A percentile compares a stretch with the other conserved stretches of the same genome.
Conservation (phyloP, 2,888 invertebrate genomes). For the Heliconius hortense region DNA sequence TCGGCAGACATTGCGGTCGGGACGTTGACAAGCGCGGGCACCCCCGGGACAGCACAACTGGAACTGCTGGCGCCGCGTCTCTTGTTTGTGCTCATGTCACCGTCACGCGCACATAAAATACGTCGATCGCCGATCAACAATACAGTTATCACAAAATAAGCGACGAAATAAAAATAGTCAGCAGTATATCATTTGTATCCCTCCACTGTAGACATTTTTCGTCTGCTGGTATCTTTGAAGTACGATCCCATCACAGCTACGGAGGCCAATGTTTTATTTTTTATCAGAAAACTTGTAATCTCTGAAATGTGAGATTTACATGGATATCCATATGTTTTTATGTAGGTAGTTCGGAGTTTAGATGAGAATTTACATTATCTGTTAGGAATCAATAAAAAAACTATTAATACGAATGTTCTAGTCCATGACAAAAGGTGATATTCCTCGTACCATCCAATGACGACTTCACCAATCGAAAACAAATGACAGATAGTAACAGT, state of each 20-base stretch:
- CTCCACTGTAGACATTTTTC: conserved; percentile 70
- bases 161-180: conserved; percentile 40
- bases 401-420: conserved; percentile 54
- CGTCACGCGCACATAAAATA: conserved; percentile 73
- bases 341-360: conserved; percentile 21
- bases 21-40: conserved; percentile 80
- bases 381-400: conserved; percentile 35
- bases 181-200: conserved; percentile 70
- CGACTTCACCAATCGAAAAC: conserved; percentile 55
- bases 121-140: conserved; percentile 65
- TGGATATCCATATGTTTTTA: conserved; percentile 20
- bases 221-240: conserved; percentile 62
- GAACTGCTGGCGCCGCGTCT: conserved; percentile 80
- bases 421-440: conserved; percentile 60
- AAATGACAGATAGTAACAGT: conserved; percentile 47
- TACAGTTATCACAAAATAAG: conserved; percentile 48
- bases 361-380: conserved; percentile 33
- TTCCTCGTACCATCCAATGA: conserved; percentile 61
- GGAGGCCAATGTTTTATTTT: conserved; percentile 60
- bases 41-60: conserved; percentile 78
- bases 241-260: conserved; percentile 75
- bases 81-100: conserved; percentile 82
- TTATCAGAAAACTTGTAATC: conserved; percentile 41
- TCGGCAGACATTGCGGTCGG: conserved; percentile 90
- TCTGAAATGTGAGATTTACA: conserved; percentile 29